Base-by-base conservation (phyloP, 2,113 vertebrate species). In the Menura novaehollandiae region DNA sequence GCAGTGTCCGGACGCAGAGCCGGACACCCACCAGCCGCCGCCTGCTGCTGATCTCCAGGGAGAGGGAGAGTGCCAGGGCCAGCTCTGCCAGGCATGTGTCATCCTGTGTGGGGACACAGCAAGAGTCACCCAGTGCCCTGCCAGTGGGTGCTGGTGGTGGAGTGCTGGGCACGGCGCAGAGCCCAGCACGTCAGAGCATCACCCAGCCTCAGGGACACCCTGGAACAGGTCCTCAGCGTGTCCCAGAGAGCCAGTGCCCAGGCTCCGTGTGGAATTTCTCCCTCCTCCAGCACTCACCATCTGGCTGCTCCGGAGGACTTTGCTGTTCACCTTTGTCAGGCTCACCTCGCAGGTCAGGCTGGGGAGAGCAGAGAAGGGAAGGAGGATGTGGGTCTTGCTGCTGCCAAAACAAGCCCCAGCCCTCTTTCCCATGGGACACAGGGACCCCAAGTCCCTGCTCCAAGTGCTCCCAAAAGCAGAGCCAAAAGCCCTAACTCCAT, bases 271-370 rank as follows among this genome's bases (percentile, higher is more conserved):
- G 59, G 59, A 32, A 27, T 71, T 87, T 66, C 35, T 51, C 72
- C 58, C 30, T 82, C 59, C 32, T 41, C 27, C 46, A 32, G 58
- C 22, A 97, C 99, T 98, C 95, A 99, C 99, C 99, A 99, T 91
- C 71, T 99, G 98, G 96, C 99, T 99, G 98, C 99, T 99, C 97
- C 99, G 99, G 20, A 99, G 98, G 58, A 99, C 98, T 98, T 99
- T 99, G 98, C 99, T 99, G 97, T 98, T 99, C 58, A 99, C 96
- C 96, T 99, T 99, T 30, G 98, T 98, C 55, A 99, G 97, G 75
- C 98, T 99, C 93, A 99, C 97, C 91, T 99, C 98, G 52, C 98
- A 99, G 1, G 96, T 98, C 89, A 99, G 94, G 94, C 99, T 99
- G 76, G 22, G 68, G 96, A 90, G 35, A 78, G 64, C 53, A 90